phyloP scores from a whole-genome alignment of 2,888 invertebrate genomes.

The Drosophila nr. perissopoda region DNA sequence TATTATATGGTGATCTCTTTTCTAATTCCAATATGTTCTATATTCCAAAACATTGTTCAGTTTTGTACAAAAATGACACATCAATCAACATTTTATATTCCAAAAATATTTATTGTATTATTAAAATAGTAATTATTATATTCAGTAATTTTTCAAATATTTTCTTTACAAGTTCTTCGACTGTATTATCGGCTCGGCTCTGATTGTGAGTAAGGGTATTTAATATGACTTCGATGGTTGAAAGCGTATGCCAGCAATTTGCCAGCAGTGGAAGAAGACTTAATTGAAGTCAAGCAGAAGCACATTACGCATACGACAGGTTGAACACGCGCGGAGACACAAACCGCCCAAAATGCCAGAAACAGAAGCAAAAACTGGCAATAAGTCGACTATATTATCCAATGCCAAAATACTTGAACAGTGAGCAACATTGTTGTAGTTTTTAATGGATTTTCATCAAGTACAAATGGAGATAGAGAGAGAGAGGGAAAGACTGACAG shows the following conservation, averaged over 20 bases:
- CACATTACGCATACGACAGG: slow-evolving; percentile 75
- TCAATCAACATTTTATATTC: neutral
- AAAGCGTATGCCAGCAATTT: neutral
- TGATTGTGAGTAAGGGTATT: neutral
- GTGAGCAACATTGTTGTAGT: slow-evolving; percentile 71
- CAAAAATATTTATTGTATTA: neutral
- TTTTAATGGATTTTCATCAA: slow-evolving; percentile 81
- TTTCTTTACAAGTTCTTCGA: neutral
- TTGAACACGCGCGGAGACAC: slow-evolving; percentile 40
- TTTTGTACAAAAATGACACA: neutral
- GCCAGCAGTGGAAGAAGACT: neutral
- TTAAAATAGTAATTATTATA: neutral
- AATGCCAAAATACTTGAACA: slow-evolving; percentile 19
- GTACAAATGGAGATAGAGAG: slow-evolving; percentile 20
- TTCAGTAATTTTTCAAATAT: neutral
- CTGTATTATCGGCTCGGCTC: neutral
- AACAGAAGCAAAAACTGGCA: slow-evolving; percentile 8
- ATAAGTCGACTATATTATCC: slow-evolving; percentile 11
- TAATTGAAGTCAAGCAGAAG: slow-evolving; percentile 60
- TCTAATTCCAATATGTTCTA: no score
- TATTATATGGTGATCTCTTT: no score
- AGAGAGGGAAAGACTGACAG: slow-evolving; percentile 7
- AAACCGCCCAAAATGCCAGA: slow-evolving; percentile 33
- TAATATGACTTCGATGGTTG: neutral
- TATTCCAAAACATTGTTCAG: neutral